These are phyloP conservation scores for Yponomeuta evonymella DNA, from an alignment of 2,888 invertebrate species.

Conservation along the genomic window DNA sequence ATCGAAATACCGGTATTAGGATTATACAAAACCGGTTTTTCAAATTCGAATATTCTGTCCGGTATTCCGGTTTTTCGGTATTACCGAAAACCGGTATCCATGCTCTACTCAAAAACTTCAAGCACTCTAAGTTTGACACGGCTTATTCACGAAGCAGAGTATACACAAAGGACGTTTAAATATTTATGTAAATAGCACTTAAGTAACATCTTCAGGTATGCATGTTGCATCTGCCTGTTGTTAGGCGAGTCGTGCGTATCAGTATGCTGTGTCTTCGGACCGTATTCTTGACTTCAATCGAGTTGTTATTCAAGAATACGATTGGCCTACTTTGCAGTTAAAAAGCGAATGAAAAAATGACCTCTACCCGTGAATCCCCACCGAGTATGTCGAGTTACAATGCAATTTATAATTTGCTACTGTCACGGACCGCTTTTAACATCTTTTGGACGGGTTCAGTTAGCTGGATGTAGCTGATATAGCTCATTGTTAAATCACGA, in stretches of 20 bases:
- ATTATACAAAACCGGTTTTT: too few relatives aligned
- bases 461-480: neutral
- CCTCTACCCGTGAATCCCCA: neutral
- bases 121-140: neutral
- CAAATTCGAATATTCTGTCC: too few relatives aligned
- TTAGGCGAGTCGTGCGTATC: neutral
- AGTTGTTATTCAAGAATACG: neutral
- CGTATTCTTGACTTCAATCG: neutral
- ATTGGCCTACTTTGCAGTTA: neutral
- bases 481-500: neutral
- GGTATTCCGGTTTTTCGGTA: too few relatives aligned
- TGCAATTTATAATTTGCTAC: neutral
- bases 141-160: neutral
- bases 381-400: neutral
- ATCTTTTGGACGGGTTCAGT: neutral
- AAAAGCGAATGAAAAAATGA: neutral
- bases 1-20: too few relatives aligned
- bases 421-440: neutral
- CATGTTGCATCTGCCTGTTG: constrained; percentile 10
- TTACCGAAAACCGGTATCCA: too few relatives aligned
- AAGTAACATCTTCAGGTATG: constrained; percentile 7
- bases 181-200: constrained; percentile 6
- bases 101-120: neutral
- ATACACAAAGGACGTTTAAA: constrained; percentile 8
- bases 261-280: neutral